Percentiles rank a stretch among this genome's conserved stretches.
Evolutionary conservation across 2,113 vertebrate species (phyloP).

Genomic region (Pelecanus crispus): DNA sequence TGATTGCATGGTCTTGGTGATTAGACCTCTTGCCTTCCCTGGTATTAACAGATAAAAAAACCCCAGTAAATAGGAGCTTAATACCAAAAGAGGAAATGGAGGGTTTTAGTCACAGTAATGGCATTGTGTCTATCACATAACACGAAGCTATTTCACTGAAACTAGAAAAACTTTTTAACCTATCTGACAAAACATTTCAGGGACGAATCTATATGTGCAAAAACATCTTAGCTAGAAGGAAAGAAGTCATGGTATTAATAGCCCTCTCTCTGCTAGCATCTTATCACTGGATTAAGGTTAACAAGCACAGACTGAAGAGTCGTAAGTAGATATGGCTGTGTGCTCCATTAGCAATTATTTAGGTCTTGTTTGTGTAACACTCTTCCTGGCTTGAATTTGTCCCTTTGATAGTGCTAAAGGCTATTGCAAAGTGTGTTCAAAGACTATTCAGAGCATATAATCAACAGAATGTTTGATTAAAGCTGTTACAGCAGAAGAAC

Average conservation of each 20-base stretch:
- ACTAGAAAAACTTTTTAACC: neutral
- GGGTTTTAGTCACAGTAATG: neutral
- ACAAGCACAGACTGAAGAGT: neutral
- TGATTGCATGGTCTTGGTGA: neutral
- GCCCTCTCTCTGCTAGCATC: neutral
- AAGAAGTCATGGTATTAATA: conserved; percentile 17
- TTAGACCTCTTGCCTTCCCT: neutral
- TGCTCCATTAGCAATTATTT: conserved; percentile 24
- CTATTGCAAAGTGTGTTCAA: neutral
- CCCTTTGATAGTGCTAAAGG: neutral
- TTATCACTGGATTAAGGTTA: conserved; percentile 52
- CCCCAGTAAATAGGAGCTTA: neutral
- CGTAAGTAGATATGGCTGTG: neutral
- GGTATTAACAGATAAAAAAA: neutral
- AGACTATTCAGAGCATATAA: neutral
- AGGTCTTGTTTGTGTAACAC: neutral
- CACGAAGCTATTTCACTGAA: neutral
- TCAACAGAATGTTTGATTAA: neutral
- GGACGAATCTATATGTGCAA: neutral
- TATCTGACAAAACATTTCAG: neutral
- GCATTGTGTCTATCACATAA: neutral
- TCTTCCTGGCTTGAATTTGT: neutral
- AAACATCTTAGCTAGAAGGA: neutral
- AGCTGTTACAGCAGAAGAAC: neutral
- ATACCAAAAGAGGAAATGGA: neutral